Conservation (phyloP, 37 sponge, comb jelly and placozoan genomes). For the Crambe crambe region DNA sequence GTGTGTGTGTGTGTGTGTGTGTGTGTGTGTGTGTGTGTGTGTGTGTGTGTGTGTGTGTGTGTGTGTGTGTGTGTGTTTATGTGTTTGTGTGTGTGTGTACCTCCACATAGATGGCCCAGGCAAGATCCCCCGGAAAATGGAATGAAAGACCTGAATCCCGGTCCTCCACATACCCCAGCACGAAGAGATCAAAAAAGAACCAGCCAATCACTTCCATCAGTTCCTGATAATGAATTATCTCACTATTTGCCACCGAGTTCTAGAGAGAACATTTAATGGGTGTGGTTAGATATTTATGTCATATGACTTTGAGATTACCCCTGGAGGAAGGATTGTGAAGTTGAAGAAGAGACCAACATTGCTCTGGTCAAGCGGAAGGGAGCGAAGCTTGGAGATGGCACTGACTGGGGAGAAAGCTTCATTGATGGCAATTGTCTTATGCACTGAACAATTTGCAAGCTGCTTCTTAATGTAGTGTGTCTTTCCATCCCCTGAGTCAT, state of each 20-base stretch:
- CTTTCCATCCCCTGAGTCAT: constrained; percentile 83
- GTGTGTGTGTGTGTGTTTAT: no score
- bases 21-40: constrained; percentile 5
- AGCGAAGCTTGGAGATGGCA: constrained; percentile 71
- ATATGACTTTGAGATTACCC: constrained; percentile 67
- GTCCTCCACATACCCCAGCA: constrained; percentile 88
- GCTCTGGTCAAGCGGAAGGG: constrained; percentile 33
- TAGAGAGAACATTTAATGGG: neutral
- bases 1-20: constrained; percentile 5
- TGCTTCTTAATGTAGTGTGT: constrained; percentile 84
- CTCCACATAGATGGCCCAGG: constrained; percentile 80
- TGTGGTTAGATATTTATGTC: neutral
- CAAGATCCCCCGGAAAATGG: constrained; percentile 58
- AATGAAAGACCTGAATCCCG: constrained; percentile 65
- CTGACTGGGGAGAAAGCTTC: constrained; percentile 79
- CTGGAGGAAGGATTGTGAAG: constrained; percentile 81
- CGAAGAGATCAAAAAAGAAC: constrained; percentile 86
- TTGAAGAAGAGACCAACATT: constrained; percentile 81
- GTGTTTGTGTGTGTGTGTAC: no score
- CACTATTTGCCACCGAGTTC: constrained; percentile 50
- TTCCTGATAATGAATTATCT: constrained; percentile 28
- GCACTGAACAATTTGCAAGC: constrained; percentile 13
- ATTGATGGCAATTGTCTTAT: constrained; percentile 74
- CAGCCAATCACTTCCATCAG: constrained; percentile 77
- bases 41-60: constrained; percentile 19